Evolutionary conservation across 2,888 invertebrate species (phyloP).

Genomic region (Platerodrilus igneus): DNA sequence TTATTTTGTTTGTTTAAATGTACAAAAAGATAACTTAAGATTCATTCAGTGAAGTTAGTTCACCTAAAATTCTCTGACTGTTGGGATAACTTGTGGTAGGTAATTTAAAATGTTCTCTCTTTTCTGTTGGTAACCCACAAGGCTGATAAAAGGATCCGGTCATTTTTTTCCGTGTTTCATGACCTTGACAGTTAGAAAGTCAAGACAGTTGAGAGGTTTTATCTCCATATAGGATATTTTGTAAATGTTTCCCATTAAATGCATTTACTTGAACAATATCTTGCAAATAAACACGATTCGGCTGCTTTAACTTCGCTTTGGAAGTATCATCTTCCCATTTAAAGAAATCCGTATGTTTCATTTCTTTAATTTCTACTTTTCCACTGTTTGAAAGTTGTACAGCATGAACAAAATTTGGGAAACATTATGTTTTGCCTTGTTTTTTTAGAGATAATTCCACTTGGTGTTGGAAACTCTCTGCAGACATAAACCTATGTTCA

Average conservation of each 20-base stretch:
- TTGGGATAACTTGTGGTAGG: conserved; percentile 28
- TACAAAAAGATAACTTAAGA: no score
- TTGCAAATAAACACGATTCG: neutral
- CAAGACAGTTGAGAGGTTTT: no score
- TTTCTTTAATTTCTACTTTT: conserved; percentile 1
- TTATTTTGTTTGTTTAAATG: no score
- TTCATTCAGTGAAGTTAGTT: no score
- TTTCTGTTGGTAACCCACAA: neutral
- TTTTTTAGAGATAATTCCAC: neutral
- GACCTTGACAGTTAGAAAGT: no score
- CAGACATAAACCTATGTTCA: no score
- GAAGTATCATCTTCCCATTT: neutral
- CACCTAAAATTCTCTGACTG: conserved; percentile 36
- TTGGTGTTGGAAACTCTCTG: no score
- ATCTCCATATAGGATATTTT: no score
- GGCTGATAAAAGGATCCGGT: no score
- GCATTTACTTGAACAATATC: neutral
- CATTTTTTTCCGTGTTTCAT: no score
- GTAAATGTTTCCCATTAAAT: neutral
- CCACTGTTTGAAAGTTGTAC: neutral
- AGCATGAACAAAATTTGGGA: neutral
- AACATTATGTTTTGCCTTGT: neutral
- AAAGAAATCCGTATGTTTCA: conserved; percentile 2
- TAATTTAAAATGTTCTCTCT: neutral
- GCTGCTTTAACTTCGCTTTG: neutral